Base-by-base conservation (phyloP, 1,140 invertebrate genomes). In the Temnothorax curvispinosus region DNA sequence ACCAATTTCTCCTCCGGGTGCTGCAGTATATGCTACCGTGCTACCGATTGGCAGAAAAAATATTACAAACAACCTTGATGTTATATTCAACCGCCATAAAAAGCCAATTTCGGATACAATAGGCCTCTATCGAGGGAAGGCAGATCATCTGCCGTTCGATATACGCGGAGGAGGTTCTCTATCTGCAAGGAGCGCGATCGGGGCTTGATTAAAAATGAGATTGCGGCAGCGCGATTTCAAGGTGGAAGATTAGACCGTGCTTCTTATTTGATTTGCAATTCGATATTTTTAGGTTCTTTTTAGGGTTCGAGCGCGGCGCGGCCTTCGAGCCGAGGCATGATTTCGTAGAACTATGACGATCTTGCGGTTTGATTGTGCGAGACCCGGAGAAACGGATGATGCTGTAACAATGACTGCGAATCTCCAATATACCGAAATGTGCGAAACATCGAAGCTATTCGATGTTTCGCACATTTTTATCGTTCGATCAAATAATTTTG, bases 181-280 rank as follows among this genome's bases (percentile, higher is more conserved):
- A 81, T 89, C 74, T 84, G 84, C 87, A 85, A 85, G 64, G 87
- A 86, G 86, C 74, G 92, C 86, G 92, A 92, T 92, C 88, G 75
- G 41, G 81, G 81, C 86, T 93, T 93, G 92, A 92, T 94, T 93
- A 93, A 93, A 94, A 93, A 92, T 89, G 84, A 94, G 91, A 93
- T 93, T 93, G 93, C 91, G 86, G 87, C 87, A 87, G 77, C 87
- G 82, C 85, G 89, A 92, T 92, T 90, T 91, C 92, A 72, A 93
- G 87, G 86, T 90, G 89, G 91, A 92, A 93, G 89, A 93, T 93
- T 92, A 92, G 92, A 76, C 81, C 80, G 71, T 58, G 80, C 85
- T 84, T 90, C 88, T 91, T 93, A 93, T 93, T 94, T 93, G 92
- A 93, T 92, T 92, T 94, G 90, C 92, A 92, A 93, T 91, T 90